Evolutionary conservation across 2,888 invertebrate genomes (phyloP).

Genomic region (Sisyra nigra): DNA sequence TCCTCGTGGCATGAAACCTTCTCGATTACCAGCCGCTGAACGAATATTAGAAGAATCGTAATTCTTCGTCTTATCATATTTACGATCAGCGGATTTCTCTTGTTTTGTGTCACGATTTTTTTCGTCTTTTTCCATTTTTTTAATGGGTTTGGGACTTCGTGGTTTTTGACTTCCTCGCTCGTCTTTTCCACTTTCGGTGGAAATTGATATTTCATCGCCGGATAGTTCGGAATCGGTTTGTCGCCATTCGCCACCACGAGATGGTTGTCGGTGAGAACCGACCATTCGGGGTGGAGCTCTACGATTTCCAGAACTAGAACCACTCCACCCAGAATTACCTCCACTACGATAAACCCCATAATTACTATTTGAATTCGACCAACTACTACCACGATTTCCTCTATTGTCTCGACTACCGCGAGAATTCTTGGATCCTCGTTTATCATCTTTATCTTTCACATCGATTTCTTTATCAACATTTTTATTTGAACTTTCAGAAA

Average conservation of each 20-base stretch:
- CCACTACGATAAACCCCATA: slow-evolving; percentile 18
- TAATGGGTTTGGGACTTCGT: slow-evolving; percentile 33
- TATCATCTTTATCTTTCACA: slow-evolving; percentile 22
- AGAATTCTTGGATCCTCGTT: slow-evolving; percentile 20
- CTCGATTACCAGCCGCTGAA: slow-evolving; percentile 26
- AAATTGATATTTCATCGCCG: slow-evolving; percentile 46
- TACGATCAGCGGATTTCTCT: slow-evolving; percentile 14
- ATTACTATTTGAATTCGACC: slow-evolving; percentile 19
- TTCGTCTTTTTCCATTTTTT: slow-evolving; percentile 39
- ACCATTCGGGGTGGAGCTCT: slow-evolving; percentile 22
- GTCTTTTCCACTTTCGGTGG: slow-evolving; percentile 38
- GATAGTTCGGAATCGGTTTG: slow-evolving; percentile 58
- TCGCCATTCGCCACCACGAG: slow-evolving; percentile 30
- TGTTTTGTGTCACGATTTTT: slow-evolving; percentile 32
- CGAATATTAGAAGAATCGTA: slow-evolving; percentile 19
- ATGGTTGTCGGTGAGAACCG: slow-evolving; percentile 21
- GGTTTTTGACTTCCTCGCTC: slow-evolving; percentile 27
- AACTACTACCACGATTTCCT: slow-evolving; percentile 25
- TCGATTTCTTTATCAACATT: slow-evolving; percentile 21
- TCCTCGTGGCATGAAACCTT: slow-evolving; percentile 73
- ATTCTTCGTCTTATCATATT: slow-evolving; percentile 19
- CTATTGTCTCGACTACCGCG: slow-evolving; percentile 11
- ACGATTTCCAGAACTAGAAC: slow-evolving; percentile 26
- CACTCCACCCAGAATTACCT: slow-evolving; percentile 21
- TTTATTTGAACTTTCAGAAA: slow-evolving; percentile 16